Evolutionary conservation across 92 coral and sea anemone species (phyloP).

Genomic region (Parazoanthus darwini): DNA sequence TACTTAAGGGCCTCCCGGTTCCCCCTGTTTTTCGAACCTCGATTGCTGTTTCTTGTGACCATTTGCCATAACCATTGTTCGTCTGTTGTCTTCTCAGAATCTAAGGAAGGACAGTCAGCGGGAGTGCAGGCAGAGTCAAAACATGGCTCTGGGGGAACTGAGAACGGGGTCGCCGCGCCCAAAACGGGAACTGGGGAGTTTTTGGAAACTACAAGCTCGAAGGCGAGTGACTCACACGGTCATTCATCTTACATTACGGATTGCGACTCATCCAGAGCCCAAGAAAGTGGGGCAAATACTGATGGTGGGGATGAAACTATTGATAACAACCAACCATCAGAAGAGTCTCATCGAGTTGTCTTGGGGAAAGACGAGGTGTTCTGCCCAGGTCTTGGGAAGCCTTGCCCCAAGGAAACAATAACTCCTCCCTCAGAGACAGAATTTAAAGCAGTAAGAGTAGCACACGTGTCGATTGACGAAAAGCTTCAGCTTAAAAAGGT

Average conservation of each 20-base stretch:
- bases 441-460: not conserved
- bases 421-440: not conserved
- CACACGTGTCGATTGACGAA: not conserved
- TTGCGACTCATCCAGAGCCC: not conserved
- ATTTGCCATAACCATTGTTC: not conserved
- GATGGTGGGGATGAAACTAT: conserved; percentile 8
- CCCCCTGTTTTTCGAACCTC: too few relatives aligned
- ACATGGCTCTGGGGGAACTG: conserved; percentile 13
- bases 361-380: conserved; percentile 54
- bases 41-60: not conserved
- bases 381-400: conserved; percentile 43
- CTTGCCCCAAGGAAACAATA: conserved; percentile 17
- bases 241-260: not conserved
- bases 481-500: not conserved
- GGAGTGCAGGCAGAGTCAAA: not conserved
- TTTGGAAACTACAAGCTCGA: not conserved
- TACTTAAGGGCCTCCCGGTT: too few relatives aligned
- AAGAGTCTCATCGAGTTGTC: conserved; percentile 18
- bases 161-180: not conserved
- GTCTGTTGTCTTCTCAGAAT: not conserved
- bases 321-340: not conserved
- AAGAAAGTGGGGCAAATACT: not conserved
- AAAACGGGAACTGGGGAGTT: not conserved
- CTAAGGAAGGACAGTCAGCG: not conserved
- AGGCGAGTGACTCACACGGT: not conserved